Evolutionary conservation across 2,797 vertebrate species (phyloP), one percentile per base, ranked within the genome.

Genomic region (Sciaenops ocellatus): DNA sequence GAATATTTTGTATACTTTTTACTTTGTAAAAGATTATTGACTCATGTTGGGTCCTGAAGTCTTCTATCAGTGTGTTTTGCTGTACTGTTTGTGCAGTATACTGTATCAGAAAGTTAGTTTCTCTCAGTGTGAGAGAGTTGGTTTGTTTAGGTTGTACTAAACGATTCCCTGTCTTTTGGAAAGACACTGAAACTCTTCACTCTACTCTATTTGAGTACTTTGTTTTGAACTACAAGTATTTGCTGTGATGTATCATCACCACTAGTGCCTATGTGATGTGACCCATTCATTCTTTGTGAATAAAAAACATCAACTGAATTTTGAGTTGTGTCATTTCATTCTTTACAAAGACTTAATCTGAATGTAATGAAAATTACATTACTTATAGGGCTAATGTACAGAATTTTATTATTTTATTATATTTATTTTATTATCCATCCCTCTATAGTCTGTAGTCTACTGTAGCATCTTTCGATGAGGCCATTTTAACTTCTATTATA

Each of bases 191-290:
- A 61, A 22, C 6, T 73, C 20, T 69, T 57, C 22, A 17, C 54
- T 79, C 0, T 60, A 46, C 67, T 81, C 44, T 47, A 11, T 66
- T 60, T 65, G 80, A 83, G 68, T 71, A 20, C 47, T 11, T 5
- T 74, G 50, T 83, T 47, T 84, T 88, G 26, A 11, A 65, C 18
- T 63, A 51, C 44, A 78, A 46, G 16, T 22, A 60, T 46, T 65
- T 20, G 10, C 0, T 85, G 78, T 84, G 51, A 90, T 89, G 84
- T n/a, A 50, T 90, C 82, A 85, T 87, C 84, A 82, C 74, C 48
- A 59, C 7, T 59, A 1, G 1, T 63, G 57, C 52, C 67, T 83
- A 64, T 48, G 26, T 73, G 6, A 79, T 76, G 70, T 73, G 42
- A 80, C 18, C 12, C 6, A 16, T 73, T 76, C 57, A 77, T 79